Evolutionary conservation across 2,797 vertebrate species (phyloP), one percentile per base, ranked within the genome.

Genomic region (Tympanoctomys barrerae): DNA sequence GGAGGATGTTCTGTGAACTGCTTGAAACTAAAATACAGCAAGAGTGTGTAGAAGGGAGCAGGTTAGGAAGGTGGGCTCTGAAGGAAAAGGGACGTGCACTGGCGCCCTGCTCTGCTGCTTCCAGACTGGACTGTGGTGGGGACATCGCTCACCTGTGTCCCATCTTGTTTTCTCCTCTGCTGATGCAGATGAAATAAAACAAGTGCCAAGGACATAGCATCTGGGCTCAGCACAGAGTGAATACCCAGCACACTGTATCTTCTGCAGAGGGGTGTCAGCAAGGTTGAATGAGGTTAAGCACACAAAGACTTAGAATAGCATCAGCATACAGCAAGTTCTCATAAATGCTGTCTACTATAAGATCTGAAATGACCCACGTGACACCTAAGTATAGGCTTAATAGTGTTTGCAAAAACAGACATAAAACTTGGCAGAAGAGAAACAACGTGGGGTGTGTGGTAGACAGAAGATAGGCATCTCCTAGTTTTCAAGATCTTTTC

Each of bases 371-470:
- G 36, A 2, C 21, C 88, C 66, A 90, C 0, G 0, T 79, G 79
- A 78, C 24, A 78, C 6, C 24, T 36, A 78, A 64, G 52, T 16
- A 77, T 28, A 26, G 59, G 49, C 52, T 95, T 31, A 33, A 61
- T 2, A 75, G 36, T 19, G 77, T 80, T 95, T 86, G 42, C 33
- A 61, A 73, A 78, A 87, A 70, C 11, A 71, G 36, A 95, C 36
- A 70, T 18, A 81, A 95, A 88, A 91, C 73, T 57, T 49, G 52
- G n/a, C 54, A 82, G 80, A 68, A 79, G 79, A 91, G 71, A 42
- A 14, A n/a, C 46, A 2, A 2, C 33, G 14, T 52, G 5, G 46
- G 13, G n/a, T 54, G 71, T 59, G n/a, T 49, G n/a, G 42, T 2
- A 59, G 52, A 62, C 9, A n/a, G 33, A 73, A 59, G 71, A 36